phyloP scores from a whole-genome alignment of 2,888 invertebrate species.

The Piscicola geometra region DNA sequence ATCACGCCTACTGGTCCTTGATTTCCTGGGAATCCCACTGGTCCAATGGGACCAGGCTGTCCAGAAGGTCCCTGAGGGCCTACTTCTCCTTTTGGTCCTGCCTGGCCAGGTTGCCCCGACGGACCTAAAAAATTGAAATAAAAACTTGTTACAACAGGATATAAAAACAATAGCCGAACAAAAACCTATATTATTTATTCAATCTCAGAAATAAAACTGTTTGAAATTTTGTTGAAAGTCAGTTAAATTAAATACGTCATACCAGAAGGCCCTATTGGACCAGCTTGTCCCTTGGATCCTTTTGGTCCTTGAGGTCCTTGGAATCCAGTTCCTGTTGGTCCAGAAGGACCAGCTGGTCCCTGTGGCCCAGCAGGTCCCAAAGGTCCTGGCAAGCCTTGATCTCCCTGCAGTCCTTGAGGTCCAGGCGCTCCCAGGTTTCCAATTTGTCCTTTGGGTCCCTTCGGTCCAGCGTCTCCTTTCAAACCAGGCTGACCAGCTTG shows the following conservation, averaged over 20 bases:
- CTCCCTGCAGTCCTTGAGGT: slow-evolving; percentile 33
- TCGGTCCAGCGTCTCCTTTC: slow-evolving; percentile 34
- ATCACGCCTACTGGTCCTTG: slow-evolving; percentile 35
- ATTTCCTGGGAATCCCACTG: slow-evolving; percentile 36
- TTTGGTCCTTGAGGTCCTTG: slow-evolving; percentile 35
- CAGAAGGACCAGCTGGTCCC: slow-evolving; percentile 33
- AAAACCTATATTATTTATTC: too few relatives aligned
- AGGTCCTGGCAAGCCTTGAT: slow-evolving; percentile 31
- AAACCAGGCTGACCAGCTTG: slow-evolving; percentile 30
- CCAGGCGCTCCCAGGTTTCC: slow-evolving; percentile 40
- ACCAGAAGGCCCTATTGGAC: slow-evolving; percentile 33
- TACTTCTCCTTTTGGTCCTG: slow-evolving; percentile 28
- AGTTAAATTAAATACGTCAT: background rate
- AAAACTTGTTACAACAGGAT: too few relatives aligned
- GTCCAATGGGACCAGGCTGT: slow-evolving; percentile 32
- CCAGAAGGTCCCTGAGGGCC: slow-evolving; percentile 22
- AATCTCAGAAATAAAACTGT: slow-evolving; percentile 4
- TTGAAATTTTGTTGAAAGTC: background rate
- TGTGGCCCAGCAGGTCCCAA: slow-evolving; percentile 27
- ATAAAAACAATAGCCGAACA: too few relatives aligned
- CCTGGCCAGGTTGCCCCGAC: slow-evolving; percentile 32
- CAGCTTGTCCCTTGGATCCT: slow-evolving; percentile 36
- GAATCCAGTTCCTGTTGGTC: slow-evolving; percentile 31
- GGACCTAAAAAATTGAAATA: slow-evolving; percentile 17
- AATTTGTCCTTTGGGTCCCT: slow-evolving; percentile 31